Evolutionary conservation across 2,888 invertebrate genomes (phyloP), one percentile per base, ranked within the genome.

Genomic region (Crematogaster levior): DNA sequence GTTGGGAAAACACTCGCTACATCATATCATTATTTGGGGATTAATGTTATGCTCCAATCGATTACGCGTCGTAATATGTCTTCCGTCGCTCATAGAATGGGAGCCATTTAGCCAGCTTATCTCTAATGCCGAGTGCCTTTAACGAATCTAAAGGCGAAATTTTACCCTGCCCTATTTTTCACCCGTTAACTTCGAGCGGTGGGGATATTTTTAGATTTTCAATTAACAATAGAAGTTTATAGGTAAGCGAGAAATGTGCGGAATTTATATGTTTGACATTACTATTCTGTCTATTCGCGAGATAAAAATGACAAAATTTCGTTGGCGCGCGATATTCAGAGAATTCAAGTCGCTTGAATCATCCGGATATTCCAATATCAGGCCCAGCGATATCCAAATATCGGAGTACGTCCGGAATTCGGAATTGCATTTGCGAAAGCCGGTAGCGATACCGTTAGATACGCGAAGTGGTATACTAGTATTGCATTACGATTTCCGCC

Each of bases 361-460:
- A 56, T 66, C 21, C 77, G 56, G 43, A 68, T 68, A 56, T 56
- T 68, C 37, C 56, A 68, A 68, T 77, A 68, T 77, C 56, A 77
- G 56, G 68, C 40, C 46, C 77, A 53, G 68, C 77, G 68, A 68
- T 68, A 68, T 68, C 68, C 77, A 77, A 77, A 77, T 77, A 77
- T 68, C 77, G 77, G 56, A 51, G 30, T 68, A 68, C 75, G 75
- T 65, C 63, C 65, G 75, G 75, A 75, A 75, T 75, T 75, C 65
- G 75, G 75, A 75, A 75, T 75, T 75, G 75, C 48, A 75, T 75
- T 75, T 65, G 65, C 75, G 61, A 61, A 74, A 27, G 61, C 68
- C 24, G 34, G 74, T 74, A 75, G 34, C 65, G 75, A 75, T 75
- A 51, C 24, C 48, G 63, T 63, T 75, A 75, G 75, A 75, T 65